Conservation (phyloP, 2,113 vertebrate species). For the Montifringilla adamsi region DNA sequence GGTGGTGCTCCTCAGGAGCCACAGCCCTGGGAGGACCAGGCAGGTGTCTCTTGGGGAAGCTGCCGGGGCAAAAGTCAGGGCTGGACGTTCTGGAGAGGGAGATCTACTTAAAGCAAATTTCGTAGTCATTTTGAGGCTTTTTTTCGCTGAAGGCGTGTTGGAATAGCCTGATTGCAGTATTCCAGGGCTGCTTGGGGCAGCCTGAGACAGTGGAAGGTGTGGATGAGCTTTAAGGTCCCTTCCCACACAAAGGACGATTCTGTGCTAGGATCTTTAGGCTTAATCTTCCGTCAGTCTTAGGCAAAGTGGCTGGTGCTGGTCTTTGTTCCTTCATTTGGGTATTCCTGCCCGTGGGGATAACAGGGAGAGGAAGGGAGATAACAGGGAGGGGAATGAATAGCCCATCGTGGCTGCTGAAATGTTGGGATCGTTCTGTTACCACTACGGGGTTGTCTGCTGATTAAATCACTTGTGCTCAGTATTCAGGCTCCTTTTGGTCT, state of each 20-base stretch:
- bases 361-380: neutral
- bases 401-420: neutral
- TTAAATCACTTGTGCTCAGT: neutral
- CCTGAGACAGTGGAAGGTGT: neutral
- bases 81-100: neutral
- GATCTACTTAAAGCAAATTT: too few species aligned
- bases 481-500: neutral
- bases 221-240: neutral
- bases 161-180: neutral
- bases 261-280: neutral
- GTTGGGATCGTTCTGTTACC: neutral
- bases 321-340: neutral
- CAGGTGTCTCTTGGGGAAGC: rapidly evolving
- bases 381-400: neutral
- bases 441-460: neutral
- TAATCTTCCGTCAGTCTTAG: neutral
- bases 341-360: neutral
- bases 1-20: neutral
- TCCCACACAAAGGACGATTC: neutral
- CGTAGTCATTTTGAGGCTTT: rapidly evolving
- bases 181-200: neutral
- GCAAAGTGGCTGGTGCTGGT: neutral
- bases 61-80: neutral
- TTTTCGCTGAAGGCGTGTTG: neutral
- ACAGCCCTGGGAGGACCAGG: neutral